These are phyloP conservation scores for Cossypha dichroa DNA, from an alignment of 2,797 vertebrate genomes.

Conservation along the genomic window DNA sequence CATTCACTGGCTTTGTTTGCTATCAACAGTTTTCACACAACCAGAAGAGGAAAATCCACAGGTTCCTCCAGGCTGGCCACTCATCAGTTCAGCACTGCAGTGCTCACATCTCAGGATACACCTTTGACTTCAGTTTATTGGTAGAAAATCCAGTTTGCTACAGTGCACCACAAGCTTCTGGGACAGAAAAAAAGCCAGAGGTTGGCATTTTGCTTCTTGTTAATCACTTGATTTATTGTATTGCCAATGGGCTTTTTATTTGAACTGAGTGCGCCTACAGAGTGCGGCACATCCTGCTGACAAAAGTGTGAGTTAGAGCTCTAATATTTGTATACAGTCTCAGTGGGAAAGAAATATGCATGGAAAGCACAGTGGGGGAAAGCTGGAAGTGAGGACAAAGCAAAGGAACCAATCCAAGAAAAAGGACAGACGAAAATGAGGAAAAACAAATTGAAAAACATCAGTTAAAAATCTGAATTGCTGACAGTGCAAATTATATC, in stretches of 20 bases:
- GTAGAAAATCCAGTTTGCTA: background rate
- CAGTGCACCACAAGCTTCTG: background rate
- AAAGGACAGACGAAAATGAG: slow-evolving; percentile 1
- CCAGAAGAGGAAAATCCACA: background rate
- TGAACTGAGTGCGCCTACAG: slow-evolving; percentile 16
- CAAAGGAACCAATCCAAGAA: slow-evolving; percentile 36
- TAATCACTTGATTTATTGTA: slow-evolving; percentile 60
- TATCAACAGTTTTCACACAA: background rate
- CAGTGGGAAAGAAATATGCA: slow-evolving; percentile 51
- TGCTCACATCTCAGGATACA: background rate
- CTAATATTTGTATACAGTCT: slow-evolving; percentile 60
- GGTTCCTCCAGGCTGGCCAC: background rate
- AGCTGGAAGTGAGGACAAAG: slow-evolving; percentile 21
- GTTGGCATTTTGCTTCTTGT: slow-evolving; percentile 43
- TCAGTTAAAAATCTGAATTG: background rate
- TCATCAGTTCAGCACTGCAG: background rate
- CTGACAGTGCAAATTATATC: background rate
- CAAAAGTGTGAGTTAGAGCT: slow-evolving; percentile 55
- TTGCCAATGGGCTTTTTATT: slow-evolving; percentile 54
- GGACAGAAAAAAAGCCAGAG: background rate
- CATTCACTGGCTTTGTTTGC: background rate
- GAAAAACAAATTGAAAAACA: slow-evolving; percentile 11
- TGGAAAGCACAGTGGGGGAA: background rate
- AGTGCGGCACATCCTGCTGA: slow-evolving; percentile 26
- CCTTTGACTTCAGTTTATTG: background rate